These are phyloP conservation scores for Drosophila putrida DNA, from an alignment of 2,888 invertebrate genomes.

Conservation along the genomic window DNA sequence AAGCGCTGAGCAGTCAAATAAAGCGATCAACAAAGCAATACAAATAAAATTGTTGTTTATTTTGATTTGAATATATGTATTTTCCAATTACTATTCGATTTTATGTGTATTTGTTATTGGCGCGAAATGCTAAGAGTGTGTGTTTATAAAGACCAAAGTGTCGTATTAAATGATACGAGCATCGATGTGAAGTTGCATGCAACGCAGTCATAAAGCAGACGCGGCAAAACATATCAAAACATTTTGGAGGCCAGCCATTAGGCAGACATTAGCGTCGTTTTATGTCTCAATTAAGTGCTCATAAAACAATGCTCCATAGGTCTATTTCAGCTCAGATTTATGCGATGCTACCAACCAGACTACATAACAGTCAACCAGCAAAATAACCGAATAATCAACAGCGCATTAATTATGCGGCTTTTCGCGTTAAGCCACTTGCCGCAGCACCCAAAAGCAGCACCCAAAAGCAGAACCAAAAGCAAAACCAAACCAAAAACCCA, in stretches of 20 bases:
- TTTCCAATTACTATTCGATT: conserved; percentile 32
- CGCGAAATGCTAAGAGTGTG: conserved; percentile 44
- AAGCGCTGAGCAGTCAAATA: conserved; percentile 17
- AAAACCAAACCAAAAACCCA: conserved; percentile 27
- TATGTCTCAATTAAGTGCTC: conserved; percentile 70
- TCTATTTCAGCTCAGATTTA: conserved; percentile 35
- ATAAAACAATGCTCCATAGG: conserved; percentile 50
- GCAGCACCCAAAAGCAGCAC: conserved; percentile 15
- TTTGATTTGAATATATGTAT: conserved; percentile 12
- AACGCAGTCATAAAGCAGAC: conserved; percentile 1
- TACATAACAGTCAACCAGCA: not conserved
- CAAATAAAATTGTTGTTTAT: conserved; percentile 26
- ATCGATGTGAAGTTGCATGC: conserved; percentile 20
- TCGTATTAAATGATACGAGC: conserved; percentile 17
- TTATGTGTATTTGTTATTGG: conserved; percentile 35
- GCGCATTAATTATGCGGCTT: conserved; percentile 72
- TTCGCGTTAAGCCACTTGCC: conserved; percentile 27
- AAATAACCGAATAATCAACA: conserved; percentile 47
- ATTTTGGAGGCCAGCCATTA: conserved; percentile 46
- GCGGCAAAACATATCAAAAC: conserved; percentile 46
- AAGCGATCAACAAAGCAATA: conserved; percentile 24
- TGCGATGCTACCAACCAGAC: conserved; percentile 20
- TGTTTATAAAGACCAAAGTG: conserved; percentile 30
- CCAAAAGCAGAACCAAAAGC: conserved; percentile 26
- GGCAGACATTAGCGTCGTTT: conserved; percentile 60